Evolutionary conservation across 1,140 invertebrate species (phyloP).

Genomic region (Drosophila ohnishii): DNA sequence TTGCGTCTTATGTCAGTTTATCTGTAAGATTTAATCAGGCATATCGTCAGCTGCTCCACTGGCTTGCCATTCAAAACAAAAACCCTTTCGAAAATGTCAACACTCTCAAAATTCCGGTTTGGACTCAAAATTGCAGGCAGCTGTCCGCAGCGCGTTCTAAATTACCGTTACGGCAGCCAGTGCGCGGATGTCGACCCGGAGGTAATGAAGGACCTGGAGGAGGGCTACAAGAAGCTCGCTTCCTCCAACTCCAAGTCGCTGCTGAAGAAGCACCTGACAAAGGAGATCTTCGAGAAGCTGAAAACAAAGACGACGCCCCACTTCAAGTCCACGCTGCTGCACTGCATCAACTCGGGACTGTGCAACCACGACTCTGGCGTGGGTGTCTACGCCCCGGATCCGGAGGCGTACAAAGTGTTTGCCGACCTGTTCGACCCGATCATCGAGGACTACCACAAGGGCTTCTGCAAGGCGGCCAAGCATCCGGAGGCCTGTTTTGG

Average conservation of each 20-base stretch:
- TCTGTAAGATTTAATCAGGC: background rate
- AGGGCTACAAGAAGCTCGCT: conserved; percentile 92
- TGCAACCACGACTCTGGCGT: conserved; percentile 94
- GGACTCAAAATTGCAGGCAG: background rate
- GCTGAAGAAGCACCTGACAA: conserved; percentile 95
- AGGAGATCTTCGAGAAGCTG: conserved; percentile 93
- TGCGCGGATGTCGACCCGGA: conserved; percentile 83
- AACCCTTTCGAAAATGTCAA: conserved; percentile 14
- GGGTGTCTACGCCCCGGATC: conserved; percentile 97
- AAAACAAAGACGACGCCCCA: conserved; percentile 92
- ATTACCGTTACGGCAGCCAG: background rate
- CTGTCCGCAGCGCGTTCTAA: too few species aligned
- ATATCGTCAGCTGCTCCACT: background rate
- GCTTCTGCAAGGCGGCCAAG: conserved; percentile 94
- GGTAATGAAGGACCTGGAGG: conserved; percentile 92
- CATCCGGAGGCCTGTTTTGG: conserved; percentile 96
- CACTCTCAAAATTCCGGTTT: background rate
- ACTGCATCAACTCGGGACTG: conserved; percentile 95
- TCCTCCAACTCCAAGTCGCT: conserved; percentile 95
- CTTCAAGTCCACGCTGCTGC: conserved; percentile 93
- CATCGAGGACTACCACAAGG: conserved; percentile 97
- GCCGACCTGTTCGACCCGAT: conserved; percentile 96
- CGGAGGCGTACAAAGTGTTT: conserved; percentile 95
- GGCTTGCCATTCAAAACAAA: background rate
- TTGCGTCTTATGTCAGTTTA: background rate